Percentiles rank a stretch among this genome's conserved stretches.
phyloP scores from a whole-genome alignment of 1,140 invertebrate species.

The Saccostrea cuccullata region DNA sequence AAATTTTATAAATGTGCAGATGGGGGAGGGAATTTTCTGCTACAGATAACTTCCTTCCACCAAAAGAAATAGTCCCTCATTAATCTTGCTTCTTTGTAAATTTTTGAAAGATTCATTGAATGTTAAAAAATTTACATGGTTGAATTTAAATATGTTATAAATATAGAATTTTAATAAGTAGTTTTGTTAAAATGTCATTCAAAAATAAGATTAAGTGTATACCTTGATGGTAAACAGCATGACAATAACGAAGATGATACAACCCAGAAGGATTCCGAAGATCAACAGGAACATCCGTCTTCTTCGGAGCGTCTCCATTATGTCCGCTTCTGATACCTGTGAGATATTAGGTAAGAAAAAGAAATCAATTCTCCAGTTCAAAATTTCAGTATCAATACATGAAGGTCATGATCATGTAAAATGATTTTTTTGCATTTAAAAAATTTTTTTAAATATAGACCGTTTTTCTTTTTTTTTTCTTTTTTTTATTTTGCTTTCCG shows the following conservation, averaged over 20 bases:
- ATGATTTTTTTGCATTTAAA: background rate
- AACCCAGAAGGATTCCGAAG: background rate
- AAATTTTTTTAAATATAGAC: background rate
- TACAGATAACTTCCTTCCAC: no score
- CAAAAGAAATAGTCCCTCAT: no score
- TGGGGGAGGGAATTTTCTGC: no score
- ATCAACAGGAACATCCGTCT: background rate
- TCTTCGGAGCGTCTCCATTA: background rate
- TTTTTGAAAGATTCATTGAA: no score
- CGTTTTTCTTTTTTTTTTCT: background rate
- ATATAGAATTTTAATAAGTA: no score
- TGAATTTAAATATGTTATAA: no score
- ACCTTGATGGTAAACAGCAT: constrained; percentile 17
- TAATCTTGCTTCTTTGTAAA: no score
- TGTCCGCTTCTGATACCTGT: background rate
- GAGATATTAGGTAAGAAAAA: background rate
- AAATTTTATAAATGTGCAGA: no score
- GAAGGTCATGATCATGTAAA: background rate
- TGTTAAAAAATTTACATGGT: no score
- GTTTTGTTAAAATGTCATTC: no score
- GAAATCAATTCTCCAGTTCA: no score
- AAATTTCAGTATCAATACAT: background rate
- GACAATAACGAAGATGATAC: background rate
- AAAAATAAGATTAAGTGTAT: background rate
- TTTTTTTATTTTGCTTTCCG: no score